Evolutionary conservation across 2,797 vertebrate species (phyloP), one percentile per base, ranked within the genome.

Genomic region (Sebastes trivittatus): DNA sequence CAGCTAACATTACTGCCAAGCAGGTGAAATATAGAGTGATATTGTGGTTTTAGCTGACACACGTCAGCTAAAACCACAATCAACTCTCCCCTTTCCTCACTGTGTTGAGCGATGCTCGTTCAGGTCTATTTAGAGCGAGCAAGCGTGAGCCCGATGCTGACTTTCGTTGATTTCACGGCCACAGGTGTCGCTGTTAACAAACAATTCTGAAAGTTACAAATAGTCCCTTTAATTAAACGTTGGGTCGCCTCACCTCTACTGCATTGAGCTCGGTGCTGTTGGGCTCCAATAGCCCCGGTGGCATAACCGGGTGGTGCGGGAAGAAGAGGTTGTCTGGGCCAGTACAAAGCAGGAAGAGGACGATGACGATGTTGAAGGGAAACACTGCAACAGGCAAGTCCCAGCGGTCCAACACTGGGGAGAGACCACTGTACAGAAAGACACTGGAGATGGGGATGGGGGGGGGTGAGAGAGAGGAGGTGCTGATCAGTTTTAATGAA

Each of bases 361-460:
- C 4, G 10, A 96, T 91, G 55, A 90, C 32, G 2, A 77, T 92
- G 93, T 96, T 96, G 78, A 96, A 96, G 64, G 95, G 95, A 75
- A 94, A 96, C 59, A 95, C 95, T 1, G 89, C 56, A 4, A 87
- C 94, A 2, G 95, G 94, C 66, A 96, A 55, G 80, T 95, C 91
- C 94, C 94, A 96, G 56, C 16, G 81, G 54, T 81, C 91, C 65
- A 96, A 63, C 54, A 95, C 18, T 0, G 92, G 29, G 2, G 88
- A 72, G 36, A 96, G 80, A n/a, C 92, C 92, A 72, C 94, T 94
- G 82, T 11, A 93, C 20, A 96, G 54, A 61, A 96, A 91, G 10
- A 95, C 93, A 68, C 95, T 96, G 84, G n/a, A 58, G 72, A 67
- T 14, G 69, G 13, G 10, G 42, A 9, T 3, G 9, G 11, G 9